Evolutionary conservation across 2,113 vertebrate species (phyloP), one percentile per base, ranked within the genome.

Genomic region (Chinchilla lanigera): DNA sequence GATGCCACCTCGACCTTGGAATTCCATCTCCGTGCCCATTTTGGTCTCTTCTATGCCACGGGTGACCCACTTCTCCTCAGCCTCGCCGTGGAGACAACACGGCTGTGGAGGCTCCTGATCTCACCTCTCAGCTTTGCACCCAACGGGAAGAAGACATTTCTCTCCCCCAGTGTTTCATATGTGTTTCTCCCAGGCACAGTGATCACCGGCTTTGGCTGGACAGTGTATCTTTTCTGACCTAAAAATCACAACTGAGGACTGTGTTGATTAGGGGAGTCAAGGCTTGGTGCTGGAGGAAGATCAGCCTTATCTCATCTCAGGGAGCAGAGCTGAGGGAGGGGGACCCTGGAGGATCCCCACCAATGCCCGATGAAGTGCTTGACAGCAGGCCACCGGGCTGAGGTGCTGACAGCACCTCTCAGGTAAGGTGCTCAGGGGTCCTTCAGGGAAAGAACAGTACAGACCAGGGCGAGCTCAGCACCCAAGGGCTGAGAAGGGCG

Each of bases 221-320:
- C 20, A 38, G 17, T 17, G 4, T 3, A 20, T 17, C 33, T 44
- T 71, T 69, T 20, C 33, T 50, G 33, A 50, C n/a, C 24, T 7
- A 47, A 60, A 81, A 60, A n/a, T 50, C 38, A n/a, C 41, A 33
- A 19, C 10, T 14, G 7, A 22, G 4, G 26, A 71, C 60, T 50
- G 28, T 41, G 11, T 56, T 47, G 19, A 50, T 60, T 52, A 52
- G 7, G 0, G 0, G 7, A 14, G 14, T 5, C 5, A 1, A 2
- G 33, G 41, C 52, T 33, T 38, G 52, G 35, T 61, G 41, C 38
- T 20, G 50, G 58, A 2, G 8, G 4, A 69, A 52, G 38, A 14
- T 0, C 75, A 67, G 3, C 33, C 20, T 47, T 20, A 56, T 28
- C 33, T 73, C 3, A 22, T 58, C 5, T 16, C 14, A 3, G n/a